These are phyloP conservation scores for Hofmannophila pseudospretella DNA, from an alignment of 2,888 invertebrate species.

Conservation along the genomic window DNA sequence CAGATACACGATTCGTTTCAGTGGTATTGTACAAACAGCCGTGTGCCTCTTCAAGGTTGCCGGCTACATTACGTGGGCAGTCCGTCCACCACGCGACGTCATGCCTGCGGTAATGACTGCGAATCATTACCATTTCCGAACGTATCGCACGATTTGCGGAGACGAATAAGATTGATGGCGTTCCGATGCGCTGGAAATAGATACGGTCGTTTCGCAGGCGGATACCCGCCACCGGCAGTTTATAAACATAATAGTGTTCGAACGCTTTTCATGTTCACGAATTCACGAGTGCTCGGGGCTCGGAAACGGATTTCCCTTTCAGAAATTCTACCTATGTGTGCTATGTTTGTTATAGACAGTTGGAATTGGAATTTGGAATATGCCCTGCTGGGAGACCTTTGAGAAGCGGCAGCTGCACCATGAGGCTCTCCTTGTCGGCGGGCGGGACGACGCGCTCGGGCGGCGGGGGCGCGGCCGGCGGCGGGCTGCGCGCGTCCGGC, in stretches of 20 bases:
- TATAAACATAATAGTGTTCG: constrained; percentile 7
- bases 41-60: constrained; percentile 35
- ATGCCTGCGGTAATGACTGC: constrained; percentile 18
- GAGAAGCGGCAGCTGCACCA: constrained; percentile 72
- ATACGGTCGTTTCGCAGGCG: constrained; percentile 30
- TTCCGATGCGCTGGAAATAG: constrained; percentile 34
- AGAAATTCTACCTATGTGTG: too few relatives aligned
- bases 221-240: constrained; percentile 17
- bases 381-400: constrained; percentile 53
- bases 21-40: constrained; percentile 27
- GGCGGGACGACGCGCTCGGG: constrained; percentile 42
- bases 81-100: constrained; percentile 6
- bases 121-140: constrained; percentile 10
- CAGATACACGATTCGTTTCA: constrained; percentile 20
- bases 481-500: constrained; percentile 64
- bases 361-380: too few relatives aligned
- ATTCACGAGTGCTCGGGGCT: too few relatives aligned
- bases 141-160: constrained; percentile 6
- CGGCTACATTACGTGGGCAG: constrained; percentile 25
- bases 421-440: constrained; percentile 63
- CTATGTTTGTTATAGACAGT: too few relatives aligned
- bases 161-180: constrained; percentile 13
- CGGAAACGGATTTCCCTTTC: too few relatives aligned
- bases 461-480: constrained; percentile 38
- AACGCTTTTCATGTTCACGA: too few relatives aligned